Conservation (phyloP, 23 tunicate species). For the Trididemnum clinides region DNA sequence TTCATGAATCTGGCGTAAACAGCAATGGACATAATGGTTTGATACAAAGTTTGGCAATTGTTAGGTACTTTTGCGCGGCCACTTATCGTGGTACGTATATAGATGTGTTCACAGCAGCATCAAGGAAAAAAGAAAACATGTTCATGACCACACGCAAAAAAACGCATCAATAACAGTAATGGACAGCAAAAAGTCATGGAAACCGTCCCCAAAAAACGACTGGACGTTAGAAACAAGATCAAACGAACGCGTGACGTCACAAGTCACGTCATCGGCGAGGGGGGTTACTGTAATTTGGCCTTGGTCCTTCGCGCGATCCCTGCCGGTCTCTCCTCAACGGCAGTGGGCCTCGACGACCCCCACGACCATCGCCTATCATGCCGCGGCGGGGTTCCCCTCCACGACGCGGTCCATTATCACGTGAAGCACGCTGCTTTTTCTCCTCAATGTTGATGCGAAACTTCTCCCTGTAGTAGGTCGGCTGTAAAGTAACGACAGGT, state of each 20-base stretch:
- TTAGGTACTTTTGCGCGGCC: no score
- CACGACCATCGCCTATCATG: constrained; percentile 30
- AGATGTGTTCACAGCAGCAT: no score
- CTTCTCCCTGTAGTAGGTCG: constrained; percentile 68
- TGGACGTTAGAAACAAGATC: no score
- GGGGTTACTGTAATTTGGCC: constrained; percentile 20
- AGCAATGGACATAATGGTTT: no score
- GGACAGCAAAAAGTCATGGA: neutral
- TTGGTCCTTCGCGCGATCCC: constrained; percentile 25
- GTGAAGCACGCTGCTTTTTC: constrained; percentile 69
- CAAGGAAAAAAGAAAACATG: no score
- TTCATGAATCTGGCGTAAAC: no score
- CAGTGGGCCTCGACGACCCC: constrained; percentile 32
- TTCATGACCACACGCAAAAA: neutral
- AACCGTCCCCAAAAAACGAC: no score
- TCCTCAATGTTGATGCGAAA: constrained; percentile 92
- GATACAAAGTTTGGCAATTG: no score
- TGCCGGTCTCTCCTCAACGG: constrained; percentile 51
- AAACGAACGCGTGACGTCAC: constrained; percentile 1
- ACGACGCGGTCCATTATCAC: constrained; percentile 54
- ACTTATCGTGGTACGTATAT: no score
- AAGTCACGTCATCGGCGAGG: constrained; percentile 34
- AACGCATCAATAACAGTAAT: neutral
- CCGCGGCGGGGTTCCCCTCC: constrained; percentile 47
- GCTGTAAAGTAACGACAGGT: constrained; percentile 51